A percentile compares a stretch with the other conserved stretches of the same genome.
Evolutionary conservation across 2,888 invertebrate species (phyloP).

Genomic region (Protonemura montana): DNA sequence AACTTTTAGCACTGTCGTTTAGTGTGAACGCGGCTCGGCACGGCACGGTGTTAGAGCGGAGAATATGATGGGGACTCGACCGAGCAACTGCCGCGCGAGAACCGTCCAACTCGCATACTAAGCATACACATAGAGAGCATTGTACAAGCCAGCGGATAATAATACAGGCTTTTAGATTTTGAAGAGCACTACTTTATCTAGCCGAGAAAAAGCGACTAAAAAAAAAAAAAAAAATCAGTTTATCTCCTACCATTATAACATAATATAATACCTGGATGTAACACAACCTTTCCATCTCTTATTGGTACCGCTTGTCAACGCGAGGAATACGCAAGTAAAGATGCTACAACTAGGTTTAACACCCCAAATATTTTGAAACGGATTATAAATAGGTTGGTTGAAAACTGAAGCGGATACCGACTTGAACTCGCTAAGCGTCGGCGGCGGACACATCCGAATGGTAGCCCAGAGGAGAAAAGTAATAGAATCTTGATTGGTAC

Average conservation of each 20-base stretch:
- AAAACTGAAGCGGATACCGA: not conserved
- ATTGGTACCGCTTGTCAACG: not conserved
- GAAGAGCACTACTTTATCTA: conserved; percentile 38
- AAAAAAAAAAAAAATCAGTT: conserved; percentile 37
- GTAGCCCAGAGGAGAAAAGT: not conserved
- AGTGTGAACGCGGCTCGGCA: conserved; percentile 44
- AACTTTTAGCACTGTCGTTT: conserved; percentile 45
- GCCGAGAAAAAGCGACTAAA: conserved; percentile 40
- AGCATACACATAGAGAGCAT: conserved; percentile 15
- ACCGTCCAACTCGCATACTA: conserved; percentile 13
- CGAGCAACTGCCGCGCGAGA: conserved; percentile 41
- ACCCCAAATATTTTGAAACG: not conserved
- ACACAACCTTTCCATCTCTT: conserved; percentile 34
- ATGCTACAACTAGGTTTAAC: not conserved
- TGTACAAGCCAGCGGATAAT: conserved; percentile 7
- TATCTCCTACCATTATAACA: conserved; percentile 37
- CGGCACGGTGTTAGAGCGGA: conserved; percentile 42
- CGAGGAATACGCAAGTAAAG: not conserved
- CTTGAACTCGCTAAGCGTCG: not conserved
- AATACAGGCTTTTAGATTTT: conserved; percentile 40
- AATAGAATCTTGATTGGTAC: conserved; percentile 3
- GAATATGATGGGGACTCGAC: conserved; percentile 42
- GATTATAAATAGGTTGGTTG: conserved; percentile 2
- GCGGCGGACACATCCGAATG: not conserved
- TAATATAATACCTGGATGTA: conserved; percentile 26